Percentiles rank a stretch among this genome's conserved stretches.
Conservation (phyloP, 2,797 vertebrate species). For the Eospalax fontanierii region DNA sequence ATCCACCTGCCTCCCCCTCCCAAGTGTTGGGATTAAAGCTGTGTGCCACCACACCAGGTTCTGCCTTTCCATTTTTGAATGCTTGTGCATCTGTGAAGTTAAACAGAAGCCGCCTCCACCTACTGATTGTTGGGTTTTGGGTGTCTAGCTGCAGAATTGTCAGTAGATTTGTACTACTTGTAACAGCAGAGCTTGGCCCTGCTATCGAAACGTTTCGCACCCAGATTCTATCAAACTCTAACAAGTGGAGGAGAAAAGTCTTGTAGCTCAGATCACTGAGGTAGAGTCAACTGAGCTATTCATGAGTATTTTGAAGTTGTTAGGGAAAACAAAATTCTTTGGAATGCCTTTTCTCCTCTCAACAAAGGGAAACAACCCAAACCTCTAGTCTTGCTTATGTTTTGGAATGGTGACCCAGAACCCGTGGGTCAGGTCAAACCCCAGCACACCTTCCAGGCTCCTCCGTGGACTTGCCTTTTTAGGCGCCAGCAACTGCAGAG, state of each 20-base stretch:
- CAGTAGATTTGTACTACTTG: background rate
- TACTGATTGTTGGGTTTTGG: background rate
- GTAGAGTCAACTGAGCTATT: background rate
- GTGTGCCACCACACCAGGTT: too few relatives aligned
- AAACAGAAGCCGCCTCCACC: background rate
- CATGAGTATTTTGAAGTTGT: conserved; percentile 1
- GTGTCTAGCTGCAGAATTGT: conserved; percentile 1
- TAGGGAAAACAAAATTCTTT: conserved; percentile 41
- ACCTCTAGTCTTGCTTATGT: background rate
- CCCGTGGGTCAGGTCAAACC: background rate
- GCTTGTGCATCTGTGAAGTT: background rate
- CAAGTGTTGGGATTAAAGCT: too few relatives aligned
- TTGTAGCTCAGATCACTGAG: background rate
- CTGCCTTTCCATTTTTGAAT: background rate
- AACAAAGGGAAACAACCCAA: background rate
- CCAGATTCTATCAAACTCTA: background rate
- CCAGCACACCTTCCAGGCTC: background rate
- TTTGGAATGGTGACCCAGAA: background rate
- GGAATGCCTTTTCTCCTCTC: background rate
- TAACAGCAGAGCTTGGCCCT: background rate
- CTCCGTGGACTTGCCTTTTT: background rate
- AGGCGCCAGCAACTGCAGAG: background rate
- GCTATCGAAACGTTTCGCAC: background rate
- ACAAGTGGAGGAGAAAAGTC: background rate
- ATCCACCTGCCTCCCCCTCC: too few relatives aligned